Conservation (phyloP, 1,140 invertebrate species). For the Oncopodura yosiiana region DNA sequence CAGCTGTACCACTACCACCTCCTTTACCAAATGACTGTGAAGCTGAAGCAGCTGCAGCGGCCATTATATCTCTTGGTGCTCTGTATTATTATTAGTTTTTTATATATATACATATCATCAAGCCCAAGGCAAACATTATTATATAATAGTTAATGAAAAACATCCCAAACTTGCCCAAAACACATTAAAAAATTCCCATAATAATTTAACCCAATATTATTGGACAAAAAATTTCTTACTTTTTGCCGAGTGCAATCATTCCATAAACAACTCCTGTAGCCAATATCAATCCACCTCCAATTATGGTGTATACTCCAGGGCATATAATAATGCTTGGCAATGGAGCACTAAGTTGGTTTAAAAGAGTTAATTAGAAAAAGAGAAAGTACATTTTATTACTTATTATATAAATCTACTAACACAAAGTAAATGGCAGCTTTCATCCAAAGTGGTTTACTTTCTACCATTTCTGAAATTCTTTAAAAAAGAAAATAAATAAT, state of each 20-base stretch:
- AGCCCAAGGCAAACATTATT: background rate
- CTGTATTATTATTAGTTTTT: slow-evolving; percentile 5
- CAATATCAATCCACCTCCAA: slow-evolving; percentile 81
- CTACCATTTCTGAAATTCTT: slow-evolving; percentile 58
- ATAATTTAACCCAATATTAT: slow-evolving; percentile 32
- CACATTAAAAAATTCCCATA: slow-evolving; percentile 34
- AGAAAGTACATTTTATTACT: no score
- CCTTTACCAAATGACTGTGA: background rate
- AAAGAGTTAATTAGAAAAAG: no score
- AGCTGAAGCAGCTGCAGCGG: slow-evolving; percentile 27
- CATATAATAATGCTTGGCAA: slow-evolving; percentile 68
- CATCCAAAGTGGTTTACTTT: slow-evolving; percentile 77
- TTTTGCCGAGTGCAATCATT: slow-evolving; percentile 83
- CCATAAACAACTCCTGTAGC: slow-evolving; percentile 80
- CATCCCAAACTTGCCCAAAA: slow-evolving; percentile 17
- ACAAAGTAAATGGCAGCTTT: slow-evolving; percentile 72
- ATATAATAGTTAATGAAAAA: background rate
- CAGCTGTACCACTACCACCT: slow-evolving; percentile 8
- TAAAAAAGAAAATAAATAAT: no score
- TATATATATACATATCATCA: background rate
- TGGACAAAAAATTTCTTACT: slow-evolving; percentile 51
- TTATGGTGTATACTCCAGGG: slow-evolving; percentile 60
- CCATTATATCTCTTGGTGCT: slow-evolving; percentile 34
- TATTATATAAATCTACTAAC: slow-evolving; percentile 52
- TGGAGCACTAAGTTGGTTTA: slow-evolving; percentile 57